These are phyloP conservation scores for Oreocharis arfaki DNA, from an alignment of 2,113 vertebrate species.

Conservation along the genomic window DNA sequence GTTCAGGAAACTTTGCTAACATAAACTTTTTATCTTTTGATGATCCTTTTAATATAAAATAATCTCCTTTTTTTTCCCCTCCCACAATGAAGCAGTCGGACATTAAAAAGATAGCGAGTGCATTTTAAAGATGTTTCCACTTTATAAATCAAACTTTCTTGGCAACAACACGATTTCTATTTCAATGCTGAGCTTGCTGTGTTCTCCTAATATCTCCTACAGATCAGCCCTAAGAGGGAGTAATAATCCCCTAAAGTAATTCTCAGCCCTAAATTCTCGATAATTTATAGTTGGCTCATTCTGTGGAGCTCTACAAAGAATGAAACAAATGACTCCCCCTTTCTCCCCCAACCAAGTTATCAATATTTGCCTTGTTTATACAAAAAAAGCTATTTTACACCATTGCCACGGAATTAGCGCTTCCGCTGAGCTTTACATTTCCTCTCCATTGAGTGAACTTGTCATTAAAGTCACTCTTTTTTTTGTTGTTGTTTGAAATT, in stretches of 20 bases:
- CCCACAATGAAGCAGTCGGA: conserved; percentile 64
- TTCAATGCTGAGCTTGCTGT: conserved; percentile 37
- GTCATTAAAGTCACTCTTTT: conserved; percentile 32
- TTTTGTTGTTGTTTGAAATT: not conserved
- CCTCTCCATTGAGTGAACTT: conserved; percentile 37
- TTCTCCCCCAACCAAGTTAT: not conserved
- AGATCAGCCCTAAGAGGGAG: conserved; percentile 61
- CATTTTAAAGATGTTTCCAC: conserved; percentile 84
- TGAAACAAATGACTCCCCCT: not conserved
- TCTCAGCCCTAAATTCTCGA: conserved; percentile 54
- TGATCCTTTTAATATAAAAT: conserved; percentile 68
- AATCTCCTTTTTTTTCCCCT: conserved; percentile 28
- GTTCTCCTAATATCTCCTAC: conserved; percentile 58
- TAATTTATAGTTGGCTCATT: conserved; percentile 63
- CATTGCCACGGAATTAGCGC: conserved; percentile 33
- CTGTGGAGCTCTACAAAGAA: conserved; percentile 32
- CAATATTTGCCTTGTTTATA: conserved; percentile 42
- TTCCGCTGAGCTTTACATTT: conserved; percentile 49
- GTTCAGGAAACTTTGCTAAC: conserved; percentile 55
- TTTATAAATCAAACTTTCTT: conserved; percentile 79
- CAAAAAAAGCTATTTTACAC: conserved; percentile 51
- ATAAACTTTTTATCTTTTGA: conserved; percentile 65
- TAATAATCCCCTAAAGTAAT: conserved; percentile 60
- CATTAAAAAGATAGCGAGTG: conserved; percentile 63
- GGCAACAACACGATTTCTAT: conserved; percentile 64